These are phyloP conservation scores for Nymphalis polychloros DNA, from an alignment of 2,888 invertebrate species.

Conservation along the genomic window DNA sequence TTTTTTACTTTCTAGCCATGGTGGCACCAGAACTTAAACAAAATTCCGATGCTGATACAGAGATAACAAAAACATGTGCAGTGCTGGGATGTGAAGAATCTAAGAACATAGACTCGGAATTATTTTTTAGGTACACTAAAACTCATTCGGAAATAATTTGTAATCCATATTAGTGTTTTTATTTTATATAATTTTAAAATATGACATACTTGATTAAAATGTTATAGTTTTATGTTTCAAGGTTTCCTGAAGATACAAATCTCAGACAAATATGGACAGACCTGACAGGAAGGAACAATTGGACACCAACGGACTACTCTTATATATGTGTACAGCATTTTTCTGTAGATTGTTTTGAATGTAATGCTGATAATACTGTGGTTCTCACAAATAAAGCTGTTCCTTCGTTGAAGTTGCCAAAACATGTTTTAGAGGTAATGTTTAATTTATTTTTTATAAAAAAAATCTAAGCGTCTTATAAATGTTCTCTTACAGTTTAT, in stretches of 20 bases:
- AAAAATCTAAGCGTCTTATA: no score
- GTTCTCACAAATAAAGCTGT: constrained; percentile 68
- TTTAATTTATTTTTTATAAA: not conserved
- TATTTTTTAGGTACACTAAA: constrained; percentile 64
- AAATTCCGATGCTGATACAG: constrained; percentile 59
- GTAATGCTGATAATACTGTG: constrained; percentile 60
- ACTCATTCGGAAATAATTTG: not conserved
- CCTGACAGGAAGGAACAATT: constrained; percentile 72
- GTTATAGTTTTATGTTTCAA: constrained; percentile 38
- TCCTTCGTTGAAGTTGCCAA: constrained; percentile 70
- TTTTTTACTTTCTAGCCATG: constrained; percentile 59
- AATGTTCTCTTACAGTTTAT: no score
- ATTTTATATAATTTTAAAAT: not conserved
- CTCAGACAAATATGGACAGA: constrained; percentile 73
- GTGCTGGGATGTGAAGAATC: constrained; percentile 74
- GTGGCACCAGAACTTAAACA: constrained; percentile 76
- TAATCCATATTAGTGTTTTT: not conserved
- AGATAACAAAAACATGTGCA: constrained; percentile 72
- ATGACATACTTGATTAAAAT: no score
- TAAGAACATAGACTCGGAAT: constrained; percentile 65
- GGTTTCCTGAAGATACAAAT: constrained; percentile 70
- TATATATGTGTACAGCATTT: constrained; percentile 77
- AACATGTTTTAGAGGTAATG: constrained; percentile 72
- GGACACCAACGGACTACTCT: constrained; percentile 75
- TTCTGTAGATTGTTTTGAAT: constrained; percentile 71